Conservation (phyloP, 2,113 vertebrate species). For the Pycnonotus jocosus region DNA sequence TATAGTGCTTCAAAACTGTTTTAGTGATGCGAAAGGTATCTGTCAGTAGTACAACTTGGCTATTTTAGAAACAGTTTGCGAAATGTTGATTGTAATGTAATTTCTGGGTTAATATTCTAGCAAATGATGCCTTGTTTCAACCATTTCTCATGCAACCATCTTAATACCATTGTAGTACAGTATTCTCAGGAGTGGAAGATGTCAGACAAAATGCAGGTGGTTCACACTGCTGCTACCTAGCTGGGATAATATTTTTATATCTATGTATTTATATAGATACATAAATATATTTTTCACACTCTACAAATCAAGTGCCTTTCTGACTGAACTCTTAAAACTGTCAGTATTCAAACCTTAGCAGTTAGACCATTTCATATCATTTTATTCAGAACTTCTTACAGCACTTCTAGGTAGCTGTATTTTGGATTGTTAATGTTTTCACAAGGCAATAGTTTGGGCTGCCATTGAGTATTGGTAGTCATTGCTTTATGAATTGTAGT, state of each 20-base stretch:
- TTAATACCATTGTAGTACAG: background rate
- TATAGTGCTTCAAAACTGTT: background rate
- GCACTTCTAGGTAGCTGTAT: background rate
- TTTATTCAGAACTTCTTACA: background rate
- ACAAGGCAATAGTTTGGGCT: background rate
- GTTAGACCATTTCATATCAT: background rate
- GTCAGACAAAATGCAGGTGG: background rate
- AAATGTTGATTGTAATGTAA: background rate
- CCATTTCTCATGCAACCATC: background rate
- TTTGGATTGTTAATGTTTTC: background rate
- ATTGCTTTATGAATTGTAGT: background rate
- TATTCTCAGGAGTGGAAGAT: background rate
- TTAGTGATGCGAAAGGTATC: background rate
- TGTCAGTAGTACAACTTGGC: background rate
- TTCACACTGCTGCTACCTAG: background rate
- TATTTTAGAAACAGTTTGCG: background rate
- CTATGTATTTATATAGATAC: background rate
- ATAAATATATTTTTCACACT: background rate
- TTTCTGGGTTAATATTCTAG: background rate
- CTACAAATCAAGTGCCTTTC: background rate
- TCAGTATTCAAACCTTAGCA: background rate
- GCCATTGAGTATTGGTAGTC: background rate
- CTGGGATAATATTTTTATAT: background rate
- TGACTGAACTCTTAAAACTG: background rate
- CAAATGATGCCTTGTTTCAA: background rate